phyloP scores from a whole-genome alignment of 2,888 invertebrate genomes.

The Philereme vetulata region DNA sequence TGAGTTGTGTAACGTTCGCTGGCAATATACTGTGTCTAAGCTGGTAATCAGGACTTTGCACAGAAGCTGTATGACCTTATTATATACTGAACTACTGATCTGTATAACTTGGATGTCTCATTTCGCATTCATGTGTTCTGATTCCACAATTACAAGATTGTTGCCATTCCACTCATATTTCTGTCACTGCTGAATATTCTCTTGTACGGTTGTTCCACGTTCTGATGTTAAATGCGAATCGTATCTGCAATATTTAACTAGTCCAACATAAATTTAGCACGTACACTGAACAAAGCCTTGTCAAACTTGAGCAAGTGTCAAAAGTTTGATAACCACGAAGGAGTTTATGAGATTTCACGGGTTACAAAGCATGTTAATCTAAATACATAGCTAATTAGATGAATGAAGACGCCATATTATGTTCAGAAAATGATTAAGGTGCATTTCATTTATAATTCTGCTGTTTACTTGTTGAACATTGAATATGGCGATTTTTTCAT shows the following conservation, averaged over 20 bases:
- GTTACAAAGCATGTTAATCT: slow-evolving; percentile 6
- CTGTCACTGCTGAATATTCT: neutral
- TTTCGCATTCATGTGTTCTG: too few species aligned
- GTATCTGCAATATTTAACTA: slow-evolving; percentile 9
- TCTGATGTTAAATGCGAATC: neutral
- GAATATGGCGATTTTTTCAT: too few species aligned
- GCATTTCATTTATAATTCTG: too few species aligned
- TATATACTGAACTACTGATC: too few species aligned
- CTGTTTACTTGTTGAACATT: too few species aligned
- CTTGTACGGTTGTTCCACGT: neutral
- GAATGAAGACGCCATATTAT: slow-evolving; percentile 2
- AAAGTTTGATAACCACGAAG: slow-evolving; percentile 17
- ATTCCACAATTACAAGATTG: neutral
- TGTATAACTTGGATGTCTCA: too few species aligned
- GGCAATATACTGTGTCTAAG: too few species aligned
- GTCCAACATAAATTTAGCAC: slow-evolving; percentile 11
- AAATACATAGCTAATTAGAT: slow-evolving; percentile 7
- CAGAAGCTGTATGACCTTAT: too few species aligned
- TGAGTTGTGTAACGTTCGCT: too few species aligned
- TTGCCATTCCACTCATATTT: neutral
- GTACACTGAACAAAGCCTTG: slow-evolving; percentile 17
- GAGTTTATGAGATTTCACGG: slow-evolving; percentile 14
- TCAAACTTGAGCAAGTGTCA: slow-evolving; percentile 16
- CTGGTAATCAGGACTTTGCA: too few species aligned
- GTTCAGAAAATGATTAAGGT: too few species aligned